Evolutionary conservation across 2,888 invertebrate genomes (phyloP).

Genomic region (Macrostomum cliftonense): DNA sequence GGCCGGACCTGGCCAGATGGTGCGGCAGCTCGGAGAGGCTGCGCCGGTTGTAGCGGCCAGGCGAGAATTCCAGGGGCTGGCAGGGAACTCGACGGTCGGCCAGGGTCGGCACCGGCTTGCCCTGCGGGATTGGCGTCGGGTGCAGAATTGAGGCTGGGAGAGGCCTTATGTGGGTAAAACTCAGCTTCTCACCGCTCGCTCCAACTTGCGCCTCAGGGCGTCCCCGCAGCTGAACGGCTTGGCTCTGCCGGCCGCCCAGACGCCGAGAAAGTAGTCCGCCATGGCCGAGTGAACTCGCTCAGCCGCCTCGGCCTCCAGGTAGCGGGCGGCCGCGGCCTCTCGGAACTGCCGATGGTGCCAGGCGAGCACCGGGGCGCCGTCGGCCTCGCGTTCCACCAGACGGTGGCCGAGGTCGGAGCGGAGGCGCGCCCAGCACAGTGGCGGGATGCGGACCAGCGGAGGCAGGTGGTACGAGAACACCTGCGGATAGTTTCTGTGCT

Average conservation of each 20-base stretch:
- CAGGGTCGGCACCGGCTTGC: too few relatives aligned
- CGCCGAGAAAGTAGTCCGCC: constrained; percentile 7
- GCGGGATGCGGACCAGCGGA: constrained; percentile 21
- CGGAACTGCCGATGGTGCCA: constrained; percentile 16
- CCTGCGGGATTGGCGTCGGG: too few relatives aligned
- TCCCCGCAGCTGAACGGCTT: too few relatives aligned
- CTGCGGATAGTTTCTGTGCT: too few relatives aligned
- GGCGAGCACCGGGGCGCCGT: constrained; percentile 14
- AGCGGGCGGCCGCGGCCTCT: constrained; percentile 12
- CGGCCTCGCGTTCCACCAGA: constrained; percentile 18
- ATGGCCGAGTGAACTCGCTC: constrained; percentile 12
- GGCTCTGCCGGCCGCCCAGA: constrained; percentile 13
- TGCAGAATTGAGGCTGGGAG: too few relatives aligned
- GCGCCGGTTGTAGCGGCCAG: constrained; percentile 30
- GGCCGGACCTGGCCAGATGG: too few relatives aligned
- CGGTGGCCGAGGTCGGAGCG: constrained; percentile 15
- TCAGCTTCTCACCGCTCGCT: too few relatives aligned
- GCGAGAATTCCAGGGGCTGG: too few relatives aligned
- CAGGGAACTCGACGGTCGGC: not conserved
- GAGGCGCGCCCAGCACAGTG: constrained; percentile 17
- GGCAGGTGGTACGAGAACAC: constrained; percentile 13
- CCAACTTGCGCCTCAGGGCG: too few relatives aligned
- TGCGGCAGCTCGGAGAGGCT: too few relatives aligned
- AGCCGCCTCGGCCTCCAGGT: constrained; percentile 1
- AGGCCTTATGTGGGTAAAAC: too few relatives aligned